Conservation (phyloP, 2,797 vertebrate genomes). For the Silurus lanzhouensis region DNA sequence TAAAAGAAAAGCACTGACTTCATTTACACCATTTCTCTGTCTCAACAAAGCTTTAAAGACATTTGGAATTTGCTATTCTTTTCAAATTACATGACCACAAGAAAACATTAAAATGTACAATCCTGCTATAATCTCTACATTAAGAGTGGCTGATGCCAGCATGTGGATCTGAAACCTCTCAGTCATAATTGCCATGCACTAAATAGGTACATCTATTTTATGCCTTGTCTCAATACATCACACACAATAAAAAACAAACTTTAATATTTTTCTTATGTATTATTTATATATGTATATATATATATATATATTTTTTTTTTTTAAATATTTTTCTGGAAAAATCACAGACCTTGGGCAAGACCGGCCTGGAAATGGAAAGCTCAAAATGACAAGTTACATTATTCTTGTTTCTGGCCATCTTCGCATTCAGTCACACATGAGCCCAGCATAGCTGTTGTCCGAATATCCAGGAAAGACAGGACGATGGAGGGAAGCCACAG, state of each 20-base stretch:
- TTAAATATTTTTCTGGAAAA: constrained; percentile 53
- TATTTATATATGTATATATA: constrained; percentile 63
- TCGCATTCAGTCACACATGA: constrained; percentile 51
- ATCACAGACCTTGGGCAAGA: constrained; percentile 63
- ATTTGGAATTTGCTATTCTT: constrained; percentile 62
- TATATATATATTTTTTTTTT: constrained; percentile 10
- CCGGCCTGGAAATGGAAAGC: constrained; percentile 54
- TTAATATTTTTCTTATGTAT: constrained; percentile 62
- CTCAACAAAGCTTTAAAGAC: constrained; percentile 78
- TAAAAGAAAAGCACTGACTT: constrained; percentile 61
- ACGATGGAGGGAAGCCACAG: constrained; percentile 17
- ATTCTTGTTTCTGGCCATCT: constrained; percentile 42
- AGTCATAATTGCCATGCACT: constrained; percentile 78
- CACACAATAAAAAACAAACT: constrained; percentile 67
- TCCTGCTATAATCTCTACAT: constrained; percentile 85
- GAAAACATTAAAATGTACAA: constrained; percentile 87
- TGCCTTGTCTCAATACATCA: constrained; percentile 73
- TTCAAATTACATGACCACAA: constrained; percentile 89
- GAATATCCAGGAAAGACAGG: constrained; percentile 41
- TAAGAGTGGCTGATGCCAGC: constrained; percentile 77
- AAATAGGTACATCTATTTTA: constrained; percentile 76
- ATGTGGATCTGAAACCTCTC: constrained; percentile 57
- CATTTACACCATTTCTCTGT: constrained; percentile 84
- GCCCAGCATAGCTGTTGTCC: constrained; percentile 63
- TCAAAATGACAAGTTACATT: constrained; percentile 57